A percentile compares a stretch with the other conserved stretches of the same genome.
phyloP scores from a whole-genome alignment of 2,888 invertebrate genomes.

The Diarsia rubi region DNA sequence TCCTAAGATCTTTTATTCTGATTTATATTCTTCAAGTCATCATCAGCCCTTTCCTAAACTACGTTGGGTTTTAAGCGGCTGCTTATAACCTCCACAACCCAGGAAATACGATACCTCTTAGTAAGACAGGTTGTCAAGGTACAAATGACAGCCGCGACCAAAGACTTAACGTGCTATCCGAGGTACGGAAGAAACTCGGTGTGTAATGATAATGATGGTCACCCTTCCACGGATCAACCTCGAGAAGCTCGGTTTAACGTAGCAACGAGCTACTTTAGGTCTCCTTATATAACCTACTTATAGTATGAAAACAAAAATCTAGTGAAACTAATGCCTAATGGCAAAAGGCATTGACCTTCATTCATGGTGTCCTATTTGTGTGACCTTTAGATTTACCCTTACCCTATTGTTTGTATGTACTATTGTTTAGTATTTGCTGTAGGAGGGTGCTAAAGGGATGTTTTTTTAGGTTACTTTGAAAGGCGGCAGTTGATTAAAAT shows the following conservation, averaged over 20 bases:
- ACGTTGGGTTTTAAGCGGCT: no score
- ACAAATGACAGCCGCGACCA: background rate
- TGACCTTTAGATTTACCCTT: conserved; percentile 51
- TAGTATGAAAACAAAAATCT: background rate
- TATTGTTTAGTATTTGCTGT: conserved; percentile 35
- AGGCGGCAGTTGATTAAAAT: conserved; percentile 3
- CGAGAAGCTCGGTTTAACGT: no score
- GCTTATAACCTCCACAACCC: no score
- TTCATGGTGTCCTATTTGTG: conserved; percentile 21
- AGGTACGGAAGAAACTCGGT: no score
- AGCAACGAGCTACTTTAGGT: background rate
- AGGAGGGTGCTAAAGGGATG: conserved; percentile 27
- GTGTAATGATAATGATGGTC: no score
- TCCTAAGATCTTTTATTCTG: background rate
- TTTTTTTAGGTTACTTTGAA: conserved; percentile 30
- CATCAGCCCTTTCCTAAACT: background rate
- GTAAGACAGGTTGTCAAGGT: background rate
- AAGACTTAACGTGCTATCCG: background rate
- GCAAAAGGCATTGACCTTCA: conserved; percentile 24
- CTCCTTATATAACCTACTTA: background rate
- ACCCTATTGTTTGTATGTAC: conserved; percentile 36
- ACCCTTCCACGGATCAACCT: no score
- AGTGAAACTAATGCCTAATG: conserved; percentile 27
- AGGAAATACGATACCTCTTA: background rate
- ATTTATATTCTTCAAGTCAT: background rate